phyloP scores from a whole-genome alignment of 2,888 invertebrate genomes.

The Ptychoptera albimana region DNA sequence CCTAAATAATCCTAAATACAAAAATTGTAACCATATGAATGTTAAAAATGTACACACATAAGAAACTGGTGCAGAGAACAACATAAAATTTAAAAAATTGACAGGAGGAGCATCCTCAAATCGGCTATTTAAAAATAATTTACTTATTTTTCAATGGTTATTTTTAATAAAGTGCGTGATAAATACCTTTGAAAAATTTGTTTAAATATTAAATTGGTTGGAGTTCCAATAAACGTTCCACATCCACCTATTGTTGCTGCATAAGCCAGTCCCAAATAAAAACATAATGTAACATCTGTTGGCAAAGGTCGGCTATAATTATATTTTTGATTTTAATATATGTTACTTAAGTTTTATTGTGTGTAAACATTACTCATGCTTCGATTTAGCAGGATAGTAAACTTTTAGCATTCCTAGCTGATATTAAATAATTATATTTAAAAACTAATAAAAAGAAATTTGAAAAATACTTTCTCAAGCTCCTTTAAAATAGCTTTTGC shows the following conservation, averaged over 20 bases:
- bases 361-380: too few species aligned
- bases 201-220: conserved; percentile 60
- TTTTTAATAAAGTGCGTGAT: background rate
- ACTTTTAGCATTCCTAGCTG: too few species aligned
- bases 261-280: conserved; percentile 54
- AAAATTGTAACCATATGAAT: conserved; percentile 55
- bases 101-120: conserved; percentile 39
- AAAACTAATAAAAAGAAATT: too few species aligned
- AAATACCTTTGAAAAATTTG: conserved; percentile 40
- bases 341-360: too few species aligned
- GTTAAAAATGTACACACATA: conserved; percentile 50
- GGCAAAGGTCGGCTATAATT: conserved; percentile 40
- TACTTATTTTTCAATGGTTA: background rate
- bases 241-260: conserved; percentile 53
- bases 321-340: too few species aligned
- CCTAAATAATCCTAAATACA: conserved; percentile 56
- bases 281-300: conserved; percentile 49
- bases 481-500: conserved; percentile 64
- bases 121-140: conserved; percentile 25
- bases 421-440: too few species aligned
- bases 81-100: conserved; percentile 64
- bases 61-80: conserved; percentile 61
- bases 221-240: conserved; percentile 51
- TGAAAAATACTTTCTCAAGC: conserved; percentile 42
- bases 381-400: too few species aligned